Evolutionary conservation across 1,140 invertebrate species (phyloP).

Genomic region (Drosophila ananassae): DNA sequence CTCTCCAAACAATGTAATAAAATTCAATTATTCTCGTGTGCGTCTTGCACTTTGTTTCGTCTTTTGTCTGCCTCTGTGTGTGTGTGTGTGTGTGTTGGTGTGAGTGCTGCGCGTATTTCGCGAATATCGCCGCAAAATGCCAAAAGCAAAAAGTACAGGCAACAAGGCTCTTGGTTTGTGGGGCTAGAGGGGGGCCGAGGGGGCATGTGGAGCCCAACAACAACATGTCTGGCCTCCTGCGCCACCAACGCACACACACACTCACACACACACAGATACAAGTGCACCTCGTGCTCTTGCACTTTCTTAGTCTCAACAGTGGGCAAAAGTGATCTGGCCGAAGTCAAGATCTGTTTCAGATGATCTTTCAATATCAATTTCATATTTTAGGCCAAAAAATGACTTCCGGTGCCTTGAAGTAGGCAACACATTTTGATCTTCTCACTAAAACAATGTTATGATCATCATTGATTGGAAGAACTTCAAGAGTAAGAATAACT

Average conservation of each 20-base stretch:
- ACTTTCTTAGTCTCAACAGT: conserved; percentile 62
- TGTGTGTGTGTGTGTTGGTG: conserved; percentile 37
- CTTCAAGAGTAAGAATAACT: too few species aligned
- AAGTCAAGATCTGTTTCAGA: not conserved
- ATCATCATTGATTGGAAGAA: too few species aligned
- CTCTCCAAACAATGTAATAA: conserved; percentile 84
- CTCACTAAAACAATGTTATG: not conserved
- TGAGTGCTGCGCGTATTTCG: conserved; percentile 56
- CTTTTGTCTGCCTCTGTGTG: conserved; percentile 65
- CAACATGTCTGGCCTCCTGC: conserved; percentile 59
- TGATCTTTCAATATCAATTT: not conserved
- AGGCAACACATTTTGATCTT: not conserved
- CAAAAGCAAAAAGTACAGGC: conserved; percentile 80
- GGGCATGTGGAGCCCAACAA: conserved; percentile 23
- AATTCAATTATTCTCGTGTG: conserved; percentile 84
- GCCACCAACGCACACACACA: conserved; percentile 59
- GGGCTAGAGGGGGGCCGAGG: conserved; percentile 1
- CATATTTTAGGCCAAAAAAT: not conserved
- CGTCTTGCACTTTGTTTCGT: conserved; percentile 84
- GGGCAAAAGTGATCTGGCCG: conserved; percentile 17
- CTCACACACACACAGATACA: conserved; percentile 11
- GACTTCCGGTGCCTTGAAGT: not conserved
- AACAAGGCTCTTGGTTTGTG: conserved; percentile 45
- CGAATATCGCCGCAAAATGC: conserved; percentile 75
- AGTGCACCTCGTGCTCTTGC: conserved; percentile 36